These are phyloP conservation scores for Drosophila greeni DNA, from an alignment of 2,888 invertebrate genomes.

Conservation along the genomic window DNA sequence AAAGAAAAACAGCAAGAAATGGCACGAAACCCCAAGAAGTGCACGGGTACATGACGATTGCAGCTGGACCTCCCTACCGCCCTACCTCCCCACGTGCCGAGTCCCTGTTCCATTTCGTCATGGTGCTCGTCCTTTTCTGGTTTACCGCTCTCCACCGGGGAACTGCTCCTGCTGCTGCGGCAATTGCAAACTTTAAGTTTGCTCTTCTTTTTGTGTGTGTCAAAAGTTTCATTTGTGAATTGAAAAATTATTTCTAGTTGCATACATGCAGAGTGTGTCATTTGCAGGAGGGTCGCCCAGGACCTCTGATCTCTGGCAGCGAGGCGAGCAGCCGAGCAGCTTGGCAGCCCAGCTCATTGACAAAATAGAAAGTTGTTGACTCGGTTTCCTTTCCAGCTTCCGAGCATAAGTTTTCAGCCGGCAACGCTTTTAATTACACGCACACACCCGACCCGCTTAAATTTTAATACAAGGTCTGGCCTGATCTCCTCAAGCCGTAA, in stretches of 20 bases:
- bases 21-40: slow-evolving; percentile 54
- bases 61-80: slow-evolving; percentile 43
- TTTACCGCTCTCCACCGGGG: slow-evolving; percentile 59
- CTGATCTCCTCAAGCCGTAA: slow-evolving; percentile 25
- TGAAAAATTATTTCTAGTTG: slow-evolving; percentile 68
- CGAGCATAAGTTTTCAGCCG: slow-evolving; percentile 30
- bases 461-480: slow-evolving; percentile 24
- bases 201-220: slow-evolving; percentile 43
- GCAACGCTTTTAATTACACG: slow-evolving; percentile 59
- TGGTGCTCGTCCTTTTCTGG: slow-evolving; percentile 30
- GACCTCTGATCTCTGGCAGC: slow-evolving; percentile 14
- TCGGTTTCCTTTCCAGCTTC: slow-evolving; percentile 63
- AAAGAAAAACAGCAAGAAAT: slow-evolving; percentile 59
- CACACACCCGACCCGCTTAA: slow-evolving; percentile 27
- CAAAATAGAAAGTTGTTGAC: slow-evolving; percentile 73
- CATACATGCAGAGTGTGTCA: slow-evolving; percentile 67
- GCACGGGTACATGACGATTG: slow-evolving; percentile 65
- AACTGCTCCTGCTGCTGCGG: slow-evolving; percentile 49
- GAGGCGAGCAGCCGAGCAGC: slow-evolving; percentile 15
- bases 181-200: slow-evolving; percentile 64
- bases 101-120: background rate
- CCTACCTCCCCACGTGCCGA: background rate
- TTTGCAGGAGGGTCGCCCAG: slow-evolving; percentile 49
- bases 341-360: slow-evolving; percentile 50
- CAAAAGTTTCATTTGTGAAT: slow-evolving; percentile 72